These are phyloP conservation scores for Drosophila neutralis DNA, from an alignment of 2,888 invertebrate genomes.

Conservation along the genomic window DNA sequence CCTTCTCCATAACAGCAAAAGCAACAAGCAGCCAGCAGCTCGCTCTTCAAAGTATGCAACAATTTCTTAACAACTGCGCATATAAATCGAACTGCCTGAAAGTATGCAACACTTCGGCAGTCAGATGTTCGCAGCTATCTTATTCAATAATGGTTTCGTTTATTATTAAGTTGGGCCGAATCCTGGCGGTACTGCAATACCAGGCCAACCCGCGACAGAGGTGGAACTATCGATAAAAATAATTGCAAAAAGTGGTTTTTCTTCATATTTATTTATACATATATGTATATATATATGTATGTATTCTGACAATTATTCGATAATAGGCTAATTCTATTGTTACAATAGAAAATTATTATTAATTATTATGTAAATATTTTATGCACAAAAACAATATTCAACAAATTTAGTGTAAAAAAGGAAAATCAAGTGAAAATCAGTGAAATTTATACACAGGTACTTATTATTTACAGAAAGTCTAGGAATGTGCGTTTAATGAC, in stretches of 20 bases:
- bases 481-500: slow-evolving; percentile 51
- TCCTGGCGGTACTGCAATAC: too few species aligned
- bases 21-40: too few species aligned
- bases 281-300: slow-evolving; percentile 5
- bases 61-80: too few species aligned
- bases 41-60: too few species aligned
- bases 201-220: too few species aligned
- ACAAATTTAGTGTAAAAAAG: slow-evolving; percentile 49
- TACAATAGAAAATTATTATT: slow-evolving; percentile 54
- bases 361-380: slow-evolving; percentile 23
- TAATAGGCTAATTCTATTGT: slow-evolving; percentile 45
- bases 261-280: neutral
- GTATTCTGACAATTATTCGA: slow-evolving; percentile 15
- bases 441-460: slow-evolving; percentile 46
- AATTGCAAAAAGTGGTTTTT: neutral
- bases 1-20: too few species aligned
- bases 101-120: too few species aligned
- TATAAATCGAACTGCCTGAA: too few species aligned
- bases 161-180: too few species aligned
- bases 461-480: slow-evolving; percentile 61
- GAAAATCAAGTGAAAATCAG: slow-evolving; percentile 12
- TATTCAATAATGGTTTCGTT: too few species aligned
- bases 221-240: neutral
- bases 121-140: too few species aligned
- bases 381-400: slow-evolving; percentile 50